Percentiles rank a stretch among this genome's conserved stretches.
Conservation (phyloP, 2,113 vertebrate genomes). For the Callaeas wilsoni region DNA sequence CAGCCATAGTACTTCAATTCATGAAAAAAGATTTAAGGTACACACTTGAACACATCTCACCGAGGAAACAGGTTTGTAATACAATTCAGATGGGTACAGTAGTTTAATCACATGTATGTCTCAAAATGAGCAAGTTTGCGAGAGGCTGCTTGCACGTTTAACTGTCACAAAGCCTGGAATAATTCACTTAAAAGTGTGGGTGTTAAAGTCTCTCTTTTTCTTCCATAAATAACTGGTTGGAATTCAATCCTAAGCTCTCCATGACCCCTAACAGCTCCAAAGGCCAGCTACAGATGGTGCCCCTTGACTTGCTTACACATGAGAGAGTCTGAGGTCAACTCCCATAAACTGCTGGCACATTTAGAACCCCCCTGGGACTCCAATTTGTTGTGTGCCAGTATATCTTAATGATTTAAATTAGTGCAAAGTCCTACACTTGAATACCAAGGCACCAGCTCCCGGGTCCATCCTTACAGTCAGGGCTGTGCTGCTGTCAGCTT, state of each 20-base stretch:
- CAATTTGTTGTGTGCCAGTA: background rate
- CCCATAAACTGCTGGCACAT: background rate
- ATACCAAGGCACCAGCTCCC: background rate
- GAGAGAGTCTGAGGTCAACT: background rate
- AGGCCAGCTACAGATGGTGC: slow-evolving; percentile 17
- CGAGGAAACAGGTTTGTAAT: background rate
- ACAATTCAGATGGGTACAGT: background rate
- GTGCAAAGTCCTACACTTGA: background rate
- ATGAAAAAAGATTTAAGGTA: background rate
- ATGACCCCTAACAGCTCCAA: background rate
- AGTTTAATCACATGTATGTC: background rate
- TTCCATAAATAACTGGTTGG: background rate
- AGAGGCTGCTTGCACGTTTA: background rate
- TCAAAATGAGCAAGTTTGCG: background rate
- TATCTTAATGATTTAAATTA: background rate
- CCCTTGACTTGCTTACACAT: background rate
- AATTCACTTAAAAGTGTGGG: background rate
- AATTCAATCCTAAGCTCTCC: background rate
- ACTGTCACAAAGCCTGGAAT: background rate
- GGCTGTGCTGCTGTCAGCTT: background rate
- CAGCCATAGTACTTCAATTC: background rate
- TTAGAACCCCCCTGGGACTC: background rate
- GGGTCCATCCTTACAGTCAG: background rate
- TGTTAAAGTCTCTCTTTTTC: background rate
- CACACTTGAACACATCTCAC: background rate